Base-by-base conservation (phyloP, 2,797 vertebrate species). In the Oceanodroma leucorhoa region DNA sequence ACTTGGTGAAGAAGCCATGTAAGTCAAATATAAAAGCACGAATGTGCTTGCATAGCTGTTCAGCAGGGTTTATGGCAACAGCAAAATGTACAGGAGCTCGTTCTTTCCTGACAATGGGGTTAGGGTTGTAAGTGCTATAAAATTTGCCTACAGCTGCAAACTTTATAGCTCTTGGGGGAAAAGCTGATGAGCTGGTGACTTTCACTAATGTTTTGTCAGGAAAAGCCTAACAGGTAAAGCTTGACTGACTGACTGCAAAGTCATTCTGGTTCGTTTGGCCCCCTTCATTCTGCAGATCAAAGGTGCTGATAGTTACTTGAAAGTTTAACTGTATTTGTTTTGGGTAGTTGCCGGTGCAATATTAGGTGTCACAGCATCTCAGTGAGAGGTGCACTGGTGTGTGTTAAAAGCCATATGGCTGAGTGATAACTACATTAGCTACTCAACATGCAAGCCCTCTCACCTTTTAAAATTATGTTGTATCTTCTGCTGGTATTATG, bases 161-260 rank as follows among this genome's bases (percentile, higher is more conserved):
- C 51, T 58, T 58, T 14, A 1, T 26, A 48, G 67, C 66, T 79
- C 36, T 53, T 3, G 1, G 2, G 30, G 26, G 2, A 22, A 58
- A 86, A 78, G 32, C 21, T 81, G 89, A 86, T 79, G 89, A 88
- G 65, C 62, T 87, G 58, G 46, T 84, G 91, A 72, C 45, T 91
- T 93, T 40, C 40, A 18, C 40, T 87, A 34, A n/a, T 9, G 46
- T 83, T 57, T 38, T 80, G 57, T 75, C 72, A 87, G 87, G 91
- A 76, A 69, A 88, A 88, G 46, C 69, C 29, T 48, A 81, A 80
- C 71, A 83, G 82, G 89, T 88, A 78, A 78, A 64, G 66, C 89
- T 81, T 9, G 53, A 53, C 71, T 54, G 51, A 46, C 38, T 26
- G 23, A 53, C 58, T 83, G 78, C 50, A 12, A 36, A 77, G 79